Evolutionary conservation across 2,113 vertebrate species (phyloP).

Genomic region (Pongo abelii): DNA sequence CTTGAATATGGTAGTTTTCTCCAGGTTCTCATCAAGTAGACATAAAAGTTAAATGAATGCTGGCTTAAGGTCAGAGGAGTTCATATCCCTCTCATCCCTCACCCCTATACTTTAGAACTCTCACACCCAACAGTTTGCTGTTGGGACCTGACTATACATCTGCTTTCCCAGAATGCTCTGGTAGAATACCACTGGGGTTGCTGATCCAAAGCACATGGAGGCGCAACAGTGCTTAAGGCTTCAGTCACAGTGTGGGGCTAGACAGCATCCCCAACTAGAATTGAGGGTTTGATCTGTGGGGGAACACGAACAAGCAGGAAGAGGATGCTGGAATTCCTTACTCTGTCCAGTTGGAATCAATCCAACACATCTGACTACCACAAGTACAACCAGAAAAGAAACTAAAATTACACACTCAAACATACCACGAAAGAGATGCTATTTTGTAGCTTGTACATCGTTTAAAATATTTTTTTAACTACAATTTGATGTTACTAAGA

Average conservation of each 20-base stretch:
- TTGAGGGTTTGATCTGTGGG: not conserved
- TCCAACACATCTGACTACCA: not conserved
- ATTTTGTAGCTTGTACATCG: not conserved
- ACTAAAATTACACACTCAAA: conserved; percentile 10
- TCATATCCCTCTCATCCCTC: not conserved
- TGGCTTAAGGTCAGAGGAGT: not conserved
- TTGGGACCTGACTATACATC: not conserved
- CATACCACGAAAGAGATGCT: not conserved
- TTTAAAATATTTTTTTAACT: not conserved
- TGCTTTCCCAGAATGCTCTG: not conserved
- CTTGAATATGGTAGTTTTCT: not conserved
- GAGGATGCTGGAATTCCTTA: not conserved
- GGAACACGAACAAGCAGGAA: not conserved
- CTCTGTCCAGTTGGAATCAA: not conserved
- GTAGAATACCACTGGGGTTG: too few relatives aligned
- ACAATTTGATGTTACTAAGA: conserved; percentile 2
- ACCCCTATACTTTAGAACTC: not conserved
- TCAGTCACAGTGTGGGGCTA: not conserved
- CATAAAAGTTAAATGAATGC: not conserved
- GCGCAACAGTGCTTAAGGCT: not conserved
- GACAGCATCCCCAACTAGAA: not conserved
- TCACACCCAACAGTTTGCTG: not conserved
- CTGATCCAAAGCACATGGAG: not conserved
- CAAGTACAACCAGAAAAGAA: not conserved
- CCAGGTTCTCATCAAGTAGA: not conserved